Percentiles rank a stretch among this genome's conserved stretches.
Conservation (phyloP, 2,113 vertebrate species). For the Tinamus guttatus region DNA sequence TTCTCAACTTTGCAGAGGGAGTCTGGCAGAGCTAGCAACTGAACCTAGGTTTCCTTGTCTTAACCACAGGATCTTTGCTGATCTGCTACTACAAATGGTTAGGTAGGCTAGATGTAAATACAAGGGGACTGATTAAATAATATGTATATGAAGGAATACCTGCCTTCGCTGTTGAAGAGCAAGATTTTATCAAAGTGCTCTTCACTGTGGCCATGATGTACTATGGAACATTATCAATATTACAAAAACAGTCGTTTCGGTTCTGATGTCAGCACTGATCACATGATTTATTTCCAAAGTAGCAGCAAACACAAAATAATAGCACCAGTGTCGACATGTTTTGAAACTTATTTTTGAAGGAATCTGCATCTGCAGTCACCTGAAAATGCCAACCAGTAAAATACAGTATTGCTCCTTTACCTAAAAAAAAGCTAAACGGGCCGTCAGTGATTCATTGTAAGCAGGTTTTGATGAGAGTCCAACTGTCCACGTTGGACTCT, state of each 20-base stretch:
- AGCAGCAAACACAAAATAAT: not conserved
- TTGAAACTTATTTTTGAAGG: not conserved
- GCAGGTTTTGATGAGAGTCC: not conserved
- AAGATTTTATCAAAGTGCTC: not conserved
- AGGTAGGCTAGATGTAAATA: not conserved
- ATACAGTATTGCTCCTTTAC: not conserved
- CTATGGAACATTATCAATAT: not conserved
- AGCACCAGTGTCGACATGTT: not conserved
- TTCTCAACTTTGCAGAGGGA: not conserved
- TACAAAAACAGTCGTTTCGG: not conserved
- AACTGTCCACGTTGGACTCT: not conserved
- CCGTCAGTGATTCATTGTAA: not conserved
- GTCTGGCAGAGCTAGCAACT: not conserved
- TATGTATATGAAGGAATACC: accelerated
- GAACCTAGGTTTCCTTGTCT: not conserved
- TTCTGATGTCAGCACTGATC: not conserved
- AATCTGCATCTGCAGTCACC: not conserved
- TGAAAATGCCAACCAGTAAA: not conserved
- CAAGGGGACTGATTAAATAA: not conserved
- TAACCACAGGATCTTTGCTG: not conserved
- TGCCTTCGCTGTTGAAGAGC: not conserved
- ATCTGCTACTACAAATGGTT: too few relatives aligned
- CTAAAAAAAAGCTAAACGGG: not conserved
- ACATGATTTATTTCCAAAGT: not conserved
- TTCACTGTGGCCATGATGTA: not conserved